These are phyloP conservation scores for Cistogaster globosa DNA, from an alignment of 2,888 invertebrate species.

Conservation along the genomic window DNA sequence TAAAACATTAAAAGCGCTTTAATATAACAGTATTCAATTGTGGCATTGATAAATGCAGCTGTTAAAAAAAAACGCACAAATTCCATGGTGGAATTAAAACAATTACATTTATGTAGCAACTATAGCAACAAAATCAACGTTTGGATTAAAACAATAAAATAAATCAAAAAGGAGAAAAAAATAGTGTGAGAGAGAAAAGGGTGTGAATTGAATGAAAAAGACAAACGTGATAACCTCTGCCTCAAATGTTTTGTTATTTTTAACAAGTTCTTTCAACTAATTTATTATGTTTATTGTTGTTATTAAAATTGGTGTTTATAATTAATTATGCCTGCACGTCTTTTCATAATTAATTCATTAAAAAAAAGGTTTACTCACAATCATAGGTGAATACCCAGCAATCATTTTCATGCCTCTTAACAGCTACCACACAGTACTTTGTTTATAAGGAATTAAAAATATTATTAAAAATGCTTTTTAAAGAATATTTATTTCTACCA, in stretches of 20 bases:
- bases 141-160: background rate
- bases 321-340: slow-evolving; percentile 53
- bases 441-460: no score
- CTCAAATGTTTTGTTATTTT: background rate
- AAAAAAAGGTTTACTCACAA: slow-evolving; percentile 11
- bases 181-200: background rate
- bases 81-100: slow-evolving; percentile 17
- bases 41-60: slow-evolving; percentile 25
- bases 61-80: slow-evolving; percentile 18
- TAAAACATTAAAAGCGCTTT: slow-evolving; percentile 37
- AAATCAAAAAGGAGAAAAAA: background rate
- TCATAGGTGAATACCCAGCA: background rate
- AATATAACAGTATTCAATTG: background rate
- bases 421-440: no score
- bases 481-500: no score
- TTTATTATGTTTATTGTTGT: slow-evolving; percentile 33
- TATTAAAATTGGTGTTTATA: slow-evolving; percentile 44
- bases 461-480: no score
- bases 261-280: slow-evolving; percentile 25
- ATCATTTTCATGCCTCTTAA: no score
- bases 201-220: background rate
- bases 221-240: slow-evolving; percentile 29
- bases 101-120: background rate
- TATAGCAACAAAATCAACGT: background rate
- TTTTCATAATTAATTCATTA: slow-evolving; percentile 49